Percentiles rank a stretch among this genome's conserved stretches.
These are phyloP conservation scores for Gnatocerus cornutus DNA, from an alignment of 2,888 invertebrate species.

Conservation along the genomic window DNA sequence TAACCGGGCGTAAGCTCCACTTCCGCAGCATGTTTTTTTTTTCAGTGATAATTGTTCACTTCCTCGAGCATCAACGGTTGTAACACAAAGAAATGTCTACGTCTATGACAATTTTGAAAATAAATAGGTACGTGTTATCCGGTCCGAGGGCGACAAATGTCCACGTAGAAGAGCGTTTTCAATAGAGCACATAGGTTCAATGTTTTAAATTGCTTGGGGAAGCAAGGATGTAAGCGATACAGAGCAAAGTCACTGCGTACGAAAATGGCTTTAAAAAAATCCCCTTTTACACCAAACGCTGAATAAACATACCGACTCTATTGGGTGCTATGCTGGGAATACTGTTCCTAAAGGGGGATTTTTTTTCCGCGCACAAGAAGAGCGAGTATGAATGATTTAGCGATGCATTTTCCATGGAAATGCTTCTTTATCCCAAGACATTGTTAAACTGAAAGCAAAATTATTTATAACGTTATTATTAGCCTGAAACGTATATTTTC, in stretches of 20 bases:
- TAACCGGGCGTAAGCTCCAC: slow-evolving; percentile 42
- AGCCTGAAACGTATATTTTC: slow-evolving; percentile 16
- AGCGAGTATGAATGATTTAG: slow-evolving; percentile 45
- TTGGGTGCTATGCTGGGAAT: slow-evolving; percentile 48
- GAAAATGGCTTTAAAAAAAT: slow-evolving; percentile 51
- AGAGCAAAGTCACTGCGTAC: slow-evolving; percentile 40
- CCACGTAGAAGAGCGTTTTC: slow-evolving; percentile 37
- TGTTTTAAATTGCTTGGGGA: slow-evolving; percentile 43
- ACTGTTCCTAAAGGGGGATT: slow-evolving; percentile 40
- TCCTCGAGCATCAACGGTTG: slow-evolving; percentile 34
- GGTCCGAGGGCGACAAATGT: slow-evolving; percentile 5
- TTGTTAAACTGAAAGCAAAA: slow-evolving; percentile 42
- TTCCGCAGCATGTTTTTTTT: slow-evolving; percentile 46
- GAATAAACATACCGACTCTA: slow-evolving; percentile 50
- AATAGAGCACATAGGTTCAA: slow-evolving; percentile 35
- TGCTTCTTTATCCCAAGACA: slow-evolving; percentile 31
- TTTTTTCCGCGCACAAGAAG: slow-evolving; percentile 25
- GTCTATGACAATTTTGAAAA: slow-evolving; percentile 19
- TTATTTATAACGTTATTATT: slow-evolving; percentile 41
- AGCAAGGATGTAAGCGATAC: slow-evolving; percentile 37
- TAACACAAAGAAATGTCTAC: slow-evolving; percentile 20
- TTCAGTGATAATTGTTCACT: slow-evolving; percentile 44
- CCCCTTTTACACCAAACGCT: slow-evolving; percentile 51
- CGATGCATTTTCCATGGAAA: slow-evolving; percentile 40
- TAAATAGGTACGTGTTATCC: slow-evolving; percentile 2